phyloP scores from a whole-genome alignment of 2,888 invertebrate species.

The Dioctria linearis region DNA sequence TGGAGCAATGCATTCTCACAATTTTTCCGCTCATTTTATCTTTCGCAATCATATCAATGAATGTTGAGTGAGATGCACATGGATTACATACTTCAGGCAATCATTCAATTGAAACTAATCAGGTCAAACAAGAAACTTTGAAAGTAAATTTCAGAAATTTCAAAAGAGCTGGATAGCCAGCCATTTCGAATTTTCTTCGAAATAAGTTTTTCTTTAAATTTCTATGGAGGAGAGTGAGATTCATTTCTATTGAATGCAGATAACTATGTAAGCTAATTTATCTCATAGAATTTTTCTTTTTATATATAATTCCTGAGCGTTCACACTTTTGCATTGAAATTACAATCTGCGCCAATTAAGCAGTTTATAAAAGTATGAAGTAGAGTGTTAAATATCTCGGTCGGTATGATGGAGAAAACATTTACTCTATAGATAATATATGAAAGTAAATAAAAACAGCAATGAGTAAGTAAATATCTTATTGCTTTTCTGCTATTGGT shows the following conservation, averaged over 20 bases:
- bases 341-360: neutral
- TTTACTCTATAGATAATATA: too few relatives aligned
- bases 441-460: too few relatives aligned
- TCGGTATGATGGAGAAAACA: too few relatives aligned
- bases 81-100: conserved; percentile 34
- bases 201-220: conserved; percentile 13
- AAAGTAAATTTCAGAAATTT: conserved; percentile 17
- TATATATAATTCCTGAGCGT: conserved; percentile 5
- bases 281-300: conserved; percentile 21
- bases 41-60: neutral
- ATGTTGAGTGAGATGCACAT: conserved; percentile 16
- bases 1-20: too few relatives aligned
- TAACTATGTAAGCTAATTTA: conserved; percentile 19
- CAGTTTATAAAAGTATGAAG: too few relatives aligned
- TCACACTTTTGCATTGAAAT: conserved; percentile 2
- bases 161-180: neutral
- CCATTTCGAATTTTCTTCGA: neutral
- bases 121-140: conserved; percentile 37
- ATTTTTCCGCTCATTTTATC: too few relatives aligned
- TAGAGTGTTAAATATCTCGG: too few relatives aligned
- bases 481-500: too few relatives aligned
- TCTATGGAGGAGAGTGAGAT: neutral
- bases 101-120: conserved; percentile 37
- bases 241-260: neutral
- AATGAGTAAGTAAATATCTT: too few relatives aligned